phyloP scores from a whole-genome alignment of 2,113 vertebrate genomes.

The Suncus etruscus region DNA sequence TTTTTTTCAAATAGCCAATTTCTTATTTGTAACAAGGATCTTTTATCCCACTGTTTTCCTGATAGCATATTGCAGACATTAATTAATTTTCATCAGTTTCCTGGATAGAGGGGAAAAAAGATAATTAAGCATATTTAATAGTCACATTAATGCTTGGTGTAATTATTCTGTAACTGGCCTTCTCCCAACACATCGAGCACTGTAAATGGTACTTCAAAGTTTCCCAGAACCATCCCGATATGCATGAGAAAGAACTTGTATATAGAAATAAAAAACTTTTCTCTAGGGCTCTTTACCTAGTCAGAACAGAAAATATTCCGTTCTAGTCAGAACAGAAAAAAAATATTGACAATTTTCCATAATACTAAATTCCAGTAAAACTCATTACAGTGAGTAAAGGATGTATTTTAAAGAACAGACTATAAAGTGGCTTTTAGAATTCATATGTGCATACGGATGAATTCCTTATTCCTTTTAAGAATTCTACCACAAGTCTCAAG shows the following conservation, averaged over 20 bases:
- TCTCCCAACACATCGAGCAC: slow-evolving; percentile 4
- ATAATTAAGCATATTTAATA: slow-evolving; percentile 56
- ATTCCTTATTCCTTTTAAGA: slow-evolving; percentile 1
- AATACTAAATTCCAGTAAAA: not conserved
- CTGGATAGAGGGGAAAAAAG: not conserved
- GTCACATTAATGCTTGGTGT: slow-evolving; percentile 45
- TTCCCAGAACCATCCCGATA: slow-evolving; percentile 42
- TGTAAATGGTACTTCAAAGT: slow-evolving; percentile 62
- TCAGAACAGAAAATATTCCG: not conserved
- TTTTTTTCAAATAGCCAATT: not conserved
- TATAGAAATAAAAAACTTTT: slow-evolving; percentile 32
- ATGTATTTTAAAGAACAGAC: too few species aligned
- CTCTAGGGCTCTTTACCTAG: not conserved
- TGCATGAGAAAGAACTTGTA: slow-evolving; percentile 40
- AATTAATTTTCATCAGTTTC: slow-evolving; percentile 45
- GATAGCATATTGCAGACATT: slow-evolving; percentile 40
- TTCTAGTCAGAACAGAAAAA: slow-evolving; percentile 39
- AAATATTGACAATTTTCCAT: too few species aligned
- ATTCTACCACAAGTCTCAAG: slow-evolving; percentile 25
- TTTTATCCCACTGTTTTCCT: slow-evolving; percentile 41
- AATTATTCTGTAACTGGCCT: slow-evolving; percentile 61
- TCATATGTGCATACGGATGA: not conserved
- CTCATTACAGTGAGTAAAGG: slow-evolving; percentile 36
- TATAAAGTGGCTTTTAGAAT: not conserved
- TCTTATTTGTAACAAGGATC: slow-evolving; percentile 32